These are phyloP conservation scores for Diogma glabrata DNA, from an alignment of 2,888 invertebrate species.

Conservation along the genomic window DNA sequence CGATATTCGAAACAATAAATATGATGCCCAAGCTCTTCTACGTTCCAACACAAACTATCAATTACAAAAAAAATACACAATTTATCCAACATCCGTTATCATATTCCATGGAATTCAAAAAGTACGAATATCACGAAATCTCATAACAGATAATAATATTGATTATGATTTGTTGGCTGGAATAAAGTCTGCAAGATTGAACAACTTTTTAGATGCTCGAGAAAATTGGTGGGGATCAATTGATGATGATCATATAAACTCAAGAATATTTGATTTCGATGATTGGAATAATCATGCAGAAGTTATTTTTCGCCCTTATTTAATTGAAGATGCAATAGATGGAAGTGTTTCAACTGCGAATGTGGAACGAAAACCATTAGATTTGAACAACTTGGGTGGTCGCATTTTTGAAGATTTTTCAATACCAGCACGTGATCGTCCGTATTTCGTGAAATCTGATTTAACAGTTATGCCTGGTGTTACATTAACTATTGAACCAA, in stretches of 20 bases:
- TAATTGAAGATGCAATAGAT: constrained; percentile 64
- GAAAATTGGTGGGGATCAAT: constrained; percentile 96
- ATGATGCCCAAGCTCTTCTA: constrained; percentile 28
- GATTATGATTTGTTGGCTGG: constrained; percentile 91
- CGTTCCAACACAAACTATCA: constrained; percentile 18
- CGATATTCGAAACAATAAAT: constrained; percentile 59
- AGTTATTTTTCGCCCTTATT: constrained; percentile 79
- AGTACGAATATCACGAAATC: constrained; percentile 78
- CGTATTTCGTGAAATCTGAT: constrained; percentile 76
- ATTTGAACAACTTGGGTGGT: constrained; percentile 64
- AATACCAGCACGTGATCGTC: constrained; percentile 49
- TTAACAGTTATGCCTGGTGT: constrained; percentile 94
- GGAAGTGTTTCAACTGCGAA: constrained; percentile 62
- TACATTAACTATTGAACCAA: constrained; percentile 74
- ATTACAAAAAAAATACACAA: constrained; percentile 23
- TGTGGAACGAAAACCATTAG: constrained; percentile 43
- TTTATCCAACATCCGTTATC: constrained; percentile 69
- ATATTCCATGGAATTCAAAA: constrained; percentile 92
- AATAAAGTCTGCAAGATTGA: constrained; percentile 73
- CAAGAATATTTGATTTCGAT: constrained; percentile 92
- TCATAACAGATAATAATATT: constrained; percentile 70
- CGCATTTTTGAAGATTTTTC: constrained; percentile 55
- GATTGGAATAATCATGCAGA: constrained; percentile 98
- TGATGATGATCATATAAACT: constrained; percentile 59
- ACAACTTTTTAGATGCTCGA: constrained; percentile 74